Conservation (phyloP, 2,113 vertebrate genomes). For the Cynocephalus volans region DNA sequence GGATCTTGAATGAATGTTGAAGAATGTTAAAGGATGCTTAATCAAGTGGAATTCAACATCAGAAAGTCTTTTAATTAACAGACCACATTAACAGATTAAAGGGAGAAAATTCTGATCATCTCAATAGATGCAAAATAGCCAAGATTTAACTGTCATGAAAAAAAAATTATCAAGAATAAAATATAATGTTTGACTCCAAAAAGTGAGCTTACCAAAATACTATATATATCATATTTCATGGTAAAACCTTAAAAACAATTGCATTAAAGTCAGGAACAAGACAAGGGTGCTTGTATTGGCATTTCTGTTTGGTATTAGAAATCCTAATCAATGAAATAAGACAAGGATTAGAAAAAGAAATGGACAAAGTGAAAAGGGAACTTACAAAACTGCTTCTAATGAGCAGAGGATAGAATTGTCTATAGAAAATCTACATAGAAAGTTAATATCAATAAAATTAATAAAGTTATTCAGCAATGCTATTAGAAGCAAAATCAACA, state of each 20-base stretch:
- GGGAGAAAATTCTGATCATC: not conserved
- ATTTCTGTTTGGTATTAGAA: constrained; percentile 2
- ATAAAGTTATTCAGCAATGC: not conserved
- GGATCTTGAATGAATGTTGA: not conserved
- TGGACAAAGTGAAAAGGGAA: not conserved
- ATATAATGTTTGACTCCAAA: not conserved
- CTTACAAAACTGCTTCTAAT: not conserved
- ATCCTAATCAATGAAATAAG: not conserved
- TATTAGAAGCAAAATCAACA: not conserved
- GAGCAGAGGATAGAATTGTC: not conserved
- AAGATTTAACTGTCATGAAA: not conserved
- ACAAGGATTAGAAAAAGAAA: not conserved
- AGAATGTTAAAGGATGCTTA: not conserved
- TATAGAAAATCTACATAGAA: constrained; percentile 21
- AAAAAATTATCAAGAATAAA: not conserved
- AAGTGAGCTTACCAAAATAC: not conserved
- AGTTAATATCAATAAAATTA: not conserved
- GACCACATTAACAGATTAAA: not conserved
- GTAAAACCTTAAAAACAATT: constrained; percentile 35
- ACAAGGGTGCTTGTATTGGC: not conserved
- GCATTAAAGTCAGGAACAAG: not conserved
- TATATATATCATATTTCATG: not conserved
- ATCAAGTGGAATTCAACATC: not conserved
- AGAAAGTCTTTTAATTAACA: not conserved
- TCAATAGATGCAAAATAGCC: not conserved